Conservation (phyloP, 2,797 vertebrate species). For the Sylvia borin region DNA sequence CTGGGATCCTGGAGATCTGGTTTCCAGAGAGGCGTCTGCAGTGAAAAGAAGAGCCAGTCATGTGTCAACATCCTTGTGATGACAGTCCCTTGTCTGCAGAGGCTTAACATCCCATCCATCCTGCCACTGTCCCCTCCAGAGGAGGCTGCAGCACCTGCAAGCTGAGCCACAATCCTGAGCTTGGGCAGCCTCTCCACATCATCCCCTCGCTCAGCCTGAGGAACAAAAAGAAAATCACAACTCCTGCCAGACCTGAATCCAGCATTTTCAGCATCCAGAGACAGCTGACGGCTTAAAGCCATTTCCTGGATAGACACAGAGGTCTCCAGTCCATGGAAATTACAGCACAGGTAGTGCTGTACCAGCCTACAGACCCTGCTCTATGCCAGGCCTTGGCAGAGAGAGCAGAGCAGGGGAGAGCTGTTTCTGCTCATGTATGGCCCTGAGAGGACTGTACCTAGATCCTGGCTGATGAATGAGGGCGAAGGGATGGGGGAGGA, state of each 20-base stretch:
- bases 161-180: accelerated
- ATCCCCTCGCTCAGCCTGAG: background rate
- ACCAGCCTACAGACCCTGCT: background rate
- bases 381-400: background rate
- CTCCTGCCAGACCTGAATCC: background rate
- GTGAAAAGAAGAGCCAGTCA: constrained; percentile 38
- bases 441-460: background rate
- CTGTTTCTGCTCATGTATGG: background rate
- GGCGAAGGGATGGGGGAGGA: background rate
- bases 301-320: background rate
- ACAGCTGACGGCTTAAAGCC: background rate
- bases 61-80: background rate
- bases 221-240: background rate
- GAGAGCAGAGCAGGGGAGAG: background rate
- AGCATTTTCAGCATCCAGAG: background rate
- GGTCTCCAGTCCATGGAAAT: background rate
- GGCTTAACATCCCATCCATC: background rate
- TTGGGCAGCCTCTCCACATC: background rate
- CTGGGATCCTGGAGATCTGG: constrained; percentile 89
- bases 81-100: background rate
- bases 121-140: background rate
- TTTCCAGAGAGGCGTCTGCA: constrained; percentile 93
- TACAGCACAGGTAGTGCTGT: background rate
- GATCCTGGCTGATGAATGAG: background rate
- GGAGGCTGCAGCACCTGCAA: background rate